phyloP scores from a whole-genome alignment of 92 coral and sea anemone species.

The Umimayanthus kanabou region DNA sequence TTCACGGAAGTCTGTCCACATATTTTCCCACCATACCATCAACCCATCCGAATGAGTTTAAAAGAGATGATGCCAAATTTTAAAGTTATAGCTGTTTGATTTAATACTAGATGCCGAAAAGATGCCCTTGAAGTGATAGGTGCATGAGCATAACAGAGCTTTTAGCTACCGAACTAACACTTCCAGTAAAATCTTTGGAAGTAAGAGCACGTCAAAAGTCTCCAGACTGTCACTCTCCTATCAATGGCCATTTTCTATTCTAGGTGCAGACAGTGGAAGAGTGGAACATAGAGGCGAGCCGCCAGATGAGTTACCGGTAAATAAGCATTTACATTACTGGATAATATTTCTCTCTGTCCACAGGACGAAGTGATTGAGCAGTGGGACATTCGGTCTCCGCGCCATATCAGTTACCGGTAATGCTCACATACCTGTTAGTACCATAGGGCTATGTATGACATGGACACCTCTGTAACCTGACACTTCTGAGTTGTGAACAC shows the following conservation, averaged over 20 bases:
- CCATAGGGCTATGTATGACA: not conserved
- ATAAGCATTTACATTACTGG: not conserved
- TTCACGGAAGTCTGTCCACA: no score
- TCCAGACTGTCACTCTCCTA: not conserved
- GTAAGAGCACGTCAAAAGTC: not conserved
- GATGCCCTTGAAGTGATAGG: no score
- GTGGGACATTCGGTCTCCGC: slow-evolving; percentile 77
- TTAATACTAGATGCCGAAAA: not conserved
- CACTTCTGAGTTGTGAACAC: not conserved
- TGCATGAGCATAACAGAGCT: no score
- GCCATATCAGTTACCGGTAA: slow-evolving; percentile 96
- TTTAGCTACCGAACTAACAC: not conserved
- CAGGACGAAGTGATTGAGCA: slow-evolving; percentile 66
- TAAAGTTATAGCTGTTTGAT: no score
- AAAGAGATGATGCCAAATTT: no score
- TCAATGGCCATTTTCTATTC: slow-evolving; percentile 22
- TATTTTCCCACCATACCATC: no score
- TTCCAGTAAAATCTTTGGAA: not conserved
- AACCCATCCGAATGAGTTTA: no score
- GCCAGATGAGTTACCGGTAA: slow-evolving; percentile 95
- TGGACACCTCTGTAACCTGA: not conserved
- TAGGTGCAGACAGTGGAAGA: slow-evolving; percentile 66
- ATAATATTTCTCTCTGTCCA: slow-evolving; percentile 20
- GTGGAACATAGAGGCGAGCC: slow-evolving; percentile 72
- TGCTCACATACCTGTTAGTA: not conserved